A percentile compares a stretch with the other conserved stretches of the same genome.
Conservation (phyloP, 1,140 invertebrate species). For the Drosophila tropicalis region DNA sequence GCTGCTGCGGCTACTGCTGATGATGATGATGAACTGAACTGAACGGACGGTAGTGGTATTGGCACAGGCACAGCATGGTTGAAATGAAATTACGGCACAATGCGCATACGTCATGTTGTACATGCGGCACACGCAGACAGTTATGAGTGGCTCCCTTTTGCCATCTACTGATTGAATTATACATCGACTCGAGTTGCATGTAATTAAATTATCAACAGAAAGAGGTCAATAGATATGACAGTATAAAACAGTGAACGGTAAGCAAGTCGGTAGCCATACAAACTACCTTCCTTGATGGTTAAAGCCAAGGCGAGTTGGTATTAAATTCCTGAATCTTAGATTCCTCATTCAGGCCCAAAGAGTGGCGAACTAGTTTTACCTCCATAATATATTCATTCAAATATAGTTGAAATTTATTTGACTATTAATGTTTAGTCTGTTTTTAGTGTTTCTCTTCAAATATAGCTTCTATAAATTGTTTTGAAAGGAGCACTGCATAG, state of each 20-base stretch:
- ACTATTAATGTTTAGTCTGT: no score
- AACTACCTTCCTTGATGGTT: no score
- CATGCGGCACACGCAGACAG: conserved; percentile 38
- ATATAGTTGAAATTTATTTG: no score
- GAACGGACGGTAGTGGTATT: neutral
- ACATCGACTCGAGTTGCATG: conserved; percentile 33
- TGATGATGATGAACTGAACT: neutral
- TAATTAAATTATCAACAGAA: conserved; percentile 39
- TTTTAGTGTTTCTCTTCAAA: no score
- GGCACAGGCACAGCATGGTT: neutral
- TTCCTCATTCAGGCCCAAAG: no score
- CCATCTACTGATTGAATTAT: conserved; percentile 56
- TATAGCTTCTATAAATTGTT: no score
- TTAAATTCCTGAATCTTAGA: no score
- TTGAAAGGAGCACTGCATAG: no score
- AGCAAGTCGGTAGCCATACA: neutral
- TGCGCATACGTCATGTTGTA: conserved; percentile 48
- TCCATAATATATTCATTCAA: no score
- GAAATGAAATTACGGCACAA: neutral
- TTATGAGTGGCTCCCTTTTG: conserved; percentile 4
- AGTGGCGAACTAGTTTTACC: no score
- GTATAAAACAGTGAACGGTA: neutral
- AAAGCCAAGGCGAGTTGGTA: no score
- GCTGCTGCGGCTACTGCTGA: neutral
- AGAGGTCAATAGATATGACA: neutral